phyloP scores from a whole-genome alignment of 2,113 vertebrate genomes.

The Ceuthmochares aereus region DNA sequence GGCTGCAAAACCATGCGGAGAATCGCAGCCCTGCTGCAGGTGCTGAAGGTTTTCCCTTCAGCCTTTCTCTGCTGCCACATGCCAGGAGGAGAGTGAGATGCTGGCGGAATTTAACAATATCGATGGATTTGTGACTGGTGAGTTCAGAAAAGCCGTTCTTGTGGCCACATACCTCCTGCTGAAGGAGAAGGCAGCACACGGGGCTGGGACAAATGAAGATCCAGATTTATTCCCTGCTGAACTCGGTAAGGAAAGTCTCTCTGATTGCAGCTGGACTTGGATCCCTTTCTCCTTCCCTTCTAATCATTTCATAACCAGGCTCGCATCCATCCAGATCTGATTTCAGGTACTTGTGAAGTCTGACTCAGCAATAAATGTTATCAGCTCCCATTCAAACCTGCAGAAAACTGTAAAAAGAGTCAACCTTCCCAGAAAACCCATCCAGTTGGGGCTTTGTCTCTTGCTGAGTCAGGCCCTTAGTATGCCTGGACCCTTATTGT shows the following conservation, averaged over 20 bases:
- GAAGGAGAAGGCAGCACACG: not conserved
- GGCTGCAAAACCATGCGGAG: not conserved
- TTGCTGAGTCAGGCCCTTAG: conserved; percentile 57
- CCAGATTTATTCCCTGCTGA: not conserved
- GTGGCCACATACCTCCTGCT: not conserved
- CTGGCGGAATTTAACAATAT: not conserved
- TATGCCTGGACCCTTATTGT: conserved; percentile 1
- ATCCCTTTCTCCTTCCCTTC: not conserved
- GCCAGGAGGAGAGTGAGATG: not conserved
- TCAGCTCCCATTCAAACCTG: conserved; percentile 27
- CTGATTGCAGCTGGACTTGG: not conserved
- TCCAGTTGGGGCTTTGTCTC: not conserved
- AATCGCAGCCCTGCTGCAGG: not conserved
- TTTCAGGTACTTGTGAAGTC: not conserved
- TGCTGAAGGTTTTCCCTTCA: not conserved
- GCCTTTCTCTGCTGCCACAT: not conserved
- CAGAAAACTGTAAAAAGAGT: not conserved
- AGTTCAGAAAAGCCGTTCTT: not conserved
- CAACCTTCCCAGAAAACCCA: not conserved
- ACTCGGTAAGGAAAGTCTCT: not conserved
- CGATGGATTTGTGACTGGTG: not conserved
- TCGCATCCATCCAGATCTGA: not conserved
- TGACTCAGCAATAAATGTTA: conserved; percentile 56
- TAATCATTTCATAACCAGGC: not conserved
- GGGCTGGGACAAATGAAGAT: fast-evolving